Conservation (phyloP, 2,888 invertebrate species). For the Charanyca ferruginea region DNA sequence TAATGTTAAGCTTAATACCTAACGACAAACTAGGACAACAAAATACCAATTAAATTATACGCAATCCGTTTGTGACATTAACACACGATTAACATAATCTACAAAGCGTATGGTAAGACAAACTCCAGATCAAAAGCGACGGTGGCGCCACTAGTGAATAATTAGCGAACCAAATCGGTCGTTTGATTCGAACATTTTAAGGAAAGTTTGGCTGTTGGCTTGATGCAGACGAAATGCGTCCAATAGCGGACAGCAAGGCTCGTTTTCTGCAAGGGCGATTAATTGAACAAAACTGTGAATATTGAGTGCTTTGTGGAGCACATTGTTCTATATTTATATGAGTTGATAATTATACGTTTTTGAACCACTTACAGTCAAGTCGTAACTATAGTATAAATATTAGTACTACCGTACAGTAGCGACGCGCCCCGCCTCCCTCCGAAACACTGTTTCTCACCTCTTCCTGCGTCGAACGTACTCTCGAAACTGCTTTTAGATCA, state of each 20-base stretch:
- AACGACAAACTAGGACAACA: not conserved
- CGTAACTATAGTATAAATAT: no score
- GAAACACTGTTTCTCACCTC: no score
- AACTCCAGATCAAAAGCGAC: slow-evolving; percentile 54
- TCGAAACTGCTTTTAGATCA: no score
- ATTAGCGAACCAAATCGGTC: slow-evolving; percentile 63
- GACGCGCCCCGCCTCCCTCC: no score
- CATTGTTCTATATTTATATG: no score
- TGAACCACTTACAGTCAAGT: no score
- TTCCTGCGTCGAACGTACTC: no score
- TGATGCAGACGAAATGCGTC: slow-evolving; percentile 36
- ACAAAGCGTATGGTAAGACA: slow-evolving; percentile 34
- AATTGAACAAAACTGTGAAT: slow-evolving; percentile 19
- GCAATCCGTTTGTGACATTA: slow-evolving; percentile 13
- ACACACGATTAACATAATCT: no score
- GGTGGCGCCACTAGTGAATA: slow-evolving; percentile 46
- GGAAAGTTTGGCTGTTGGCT: slow-evolving; percentile 40
- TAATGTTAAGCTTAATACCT: not conserved
- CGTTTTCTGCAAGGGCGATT: slow-evolving; percentile 39
- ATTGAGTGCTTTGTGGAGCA: slow-evolving; percentile 1
- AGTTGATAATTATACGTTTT: no score
- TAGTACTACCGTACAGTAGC: no score
- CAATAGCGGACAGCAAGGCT: slow-evolving; percentile 34
- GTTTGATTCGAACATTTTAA: slow-evolving; percentile 43
- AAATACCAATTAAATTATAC: not conserved